Conservation (phyloP, 2,797 vertebrate genomes). For the Thalassophryne amazonica region DNA sequence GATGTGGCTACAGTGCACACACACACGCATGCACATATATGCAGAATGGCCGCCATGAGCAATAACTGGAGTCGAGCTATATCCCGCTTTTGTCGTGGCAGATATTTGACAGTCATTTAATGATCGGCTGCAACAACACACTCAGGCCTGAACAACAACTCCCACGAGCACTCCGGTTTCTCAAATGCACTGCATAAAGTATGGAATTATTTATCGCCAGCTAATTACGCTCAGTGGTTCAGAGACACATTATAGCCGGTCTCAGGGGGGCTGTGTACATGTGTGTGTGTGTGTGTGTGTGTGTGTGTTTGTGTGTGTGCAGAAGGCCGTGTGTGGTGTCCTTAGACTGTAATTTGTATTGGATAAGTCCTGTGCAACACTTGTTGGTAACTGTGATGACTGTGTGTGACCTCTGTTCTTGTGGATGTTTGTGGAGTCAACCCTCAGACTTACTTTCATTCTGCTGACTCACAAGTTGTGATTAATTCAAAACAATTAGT, state of each 20-base stretch:
- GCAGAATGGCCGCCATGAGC: no score
- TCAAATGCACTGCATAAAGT: slow-evolving; percentile 26
- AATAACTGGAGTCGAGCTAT: no score
- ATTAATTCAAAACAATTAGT: no score
- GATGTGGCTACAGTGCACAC: not conserved
- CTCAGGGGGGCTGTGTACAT: not conserved
- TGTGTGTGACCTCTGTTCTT: no score
- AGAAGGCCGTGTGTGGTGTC: no score
- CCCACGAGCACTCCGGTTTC: slow-evolving; percentile 21
- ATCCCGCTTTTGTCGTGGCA: not conserved
- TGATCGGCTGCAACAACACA: slow-evolving; percentile 11
- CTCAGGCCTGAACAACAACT: slow-evolving; percentile 19
- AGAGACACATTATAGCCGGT: not conserved
- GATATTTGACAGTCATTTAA: slow-evolving; percentile 36
- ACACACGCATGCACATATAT: not conserved
- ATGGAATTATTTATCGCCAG: slow-evolving; percentile 40
- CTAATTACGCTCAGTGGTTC: slow-evolving; percentile 30
- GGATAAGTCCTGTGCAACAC: no score
- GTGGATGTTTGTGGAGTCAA: no score
- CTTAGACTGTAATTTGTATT: not conserved
- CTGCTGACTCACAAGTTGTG: no score
- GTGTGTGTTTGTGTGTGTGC: not conserved
- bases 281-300: not conserved
- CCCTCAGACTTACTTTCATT: no score
- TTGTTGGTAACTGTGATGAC: no score